Conservation (phyloP, 2,888 invertebrate genomes). For the Melieria omissa region DNA sequence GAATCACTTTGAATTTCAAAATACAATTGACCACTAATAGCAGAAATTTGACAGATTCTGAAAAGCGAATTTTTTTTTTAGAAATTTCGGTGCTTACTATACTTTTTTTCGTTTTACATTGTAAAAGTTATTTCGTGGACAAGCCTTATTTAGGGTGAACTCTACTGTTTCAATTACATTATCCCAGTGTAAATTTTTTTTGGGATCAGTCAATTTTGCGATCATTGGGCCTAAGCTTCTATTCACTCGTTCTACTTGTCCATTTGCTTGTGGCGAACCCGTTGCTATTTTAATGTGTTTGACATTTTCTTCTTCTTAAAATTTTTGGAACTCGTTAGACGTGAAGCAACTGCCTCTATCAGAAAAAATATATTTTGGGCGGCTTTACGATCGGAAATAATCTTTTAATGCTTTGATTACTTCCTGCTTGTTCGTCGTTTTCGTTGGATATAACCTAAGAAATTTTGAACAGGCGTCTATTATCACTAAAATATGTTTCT, state of each 20-base stretch:
- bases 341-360: slow-evolving; percentile 46
- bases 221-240: slow-evolving; percentile 44
- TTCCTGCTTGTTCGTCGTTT: slow-evolving; percentile 19
- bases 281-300: slow-evolving; percentile 41
- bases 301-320: slow-evolving; percentile 36
- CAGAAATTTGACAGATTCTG: no score
- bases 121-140: no score
- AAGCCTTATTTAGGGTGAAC: slow-evolving; percentile 24
- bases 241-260: slow-evolving; percentile 47
- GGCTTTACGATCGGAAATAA: slow-evolving; percentile 44
- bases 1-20: no score
- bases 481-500: slow-evolving; percentile 35
- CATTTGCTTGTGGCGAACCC: slow-evolving; percentile 45
- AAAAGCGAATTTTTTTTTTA: no score
- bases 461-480: slow-evolving; percentile 37
- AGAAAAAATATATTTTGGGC: slow-evolving; percentile 39
- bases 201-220: slow-evolving; percentile 32
- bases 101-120: no score
- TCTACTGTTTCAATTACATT: slow-evolving; percentile 32
- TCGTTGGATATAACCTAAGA: slow-evolving; percentile 21
- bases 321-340: slow-evolving; percentile 42
- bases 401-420: slow-evolving; percentile 40
- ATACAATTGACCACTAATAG: no score
- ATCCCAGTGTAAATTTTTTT: slow-evolving; percentile 32
- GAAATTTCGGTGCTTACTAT: no score